phyloP scores from a whole-genome alignment of 2,113 vertebrate species.

The Alosa alosa region DNA sequence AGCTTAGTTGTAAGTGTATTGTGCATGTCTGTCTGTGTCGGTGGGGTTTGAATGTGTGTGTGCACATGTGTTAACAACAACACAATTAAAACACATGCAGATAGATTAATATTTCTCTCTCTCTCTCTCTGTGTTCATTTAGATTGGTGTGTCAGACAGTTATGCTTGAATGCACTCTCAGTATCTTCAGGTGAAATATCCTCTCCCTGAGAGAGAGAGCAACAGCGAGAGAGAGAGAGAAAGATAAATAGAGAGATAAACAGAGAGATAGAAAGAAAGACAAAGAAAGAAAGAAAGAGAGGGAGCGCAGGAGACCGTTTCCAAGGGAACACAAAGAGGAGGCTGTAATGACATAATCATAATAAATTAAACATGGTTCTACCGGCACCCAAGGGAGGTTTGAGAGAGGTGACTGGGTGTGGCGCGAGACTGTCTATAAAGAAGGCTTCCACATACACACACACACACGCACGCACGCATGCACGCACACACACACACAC shows the following conservation, averaged over 20 bases:
- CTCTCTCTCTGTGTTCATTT: background rate
- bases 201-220: background rate
- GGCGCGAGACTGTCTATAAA: background rate
- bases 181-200: background rate
- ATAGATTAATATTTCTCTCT: too few species aligned
- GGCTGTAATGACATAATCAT: slow-evolving; percentile 44
- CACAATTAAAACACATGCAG: too few species aligned
- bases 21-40: background rate
- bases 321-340: slow-evolving; percentile 43
- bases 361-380: slow-evolving; percentile 40
- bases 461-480: background rate
- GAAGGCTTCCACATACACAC: background rate
- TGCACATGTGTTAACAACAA: background rate
- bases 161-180: background rate
- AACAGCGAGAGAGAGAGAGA: background rate
- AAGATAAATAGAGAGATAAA: background rate
- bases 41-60: background rate
- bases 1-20: background rate
- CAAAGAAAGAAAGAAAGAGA: background rate
- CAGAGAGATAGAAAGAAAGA: background rate
- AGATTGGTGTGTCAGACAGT: background rate
- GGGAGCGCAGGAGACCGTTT: slow-evolving; percentile 29
- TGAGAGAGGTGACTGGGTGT: background rate
- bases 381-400: background rate
- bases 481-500: background rate